Evolutionary conservation across 2,888 invertebrate species (phyloP), one percentile per base, ranked within the genome.

Genomic region (Lycocerus yunnanus): DNA sequence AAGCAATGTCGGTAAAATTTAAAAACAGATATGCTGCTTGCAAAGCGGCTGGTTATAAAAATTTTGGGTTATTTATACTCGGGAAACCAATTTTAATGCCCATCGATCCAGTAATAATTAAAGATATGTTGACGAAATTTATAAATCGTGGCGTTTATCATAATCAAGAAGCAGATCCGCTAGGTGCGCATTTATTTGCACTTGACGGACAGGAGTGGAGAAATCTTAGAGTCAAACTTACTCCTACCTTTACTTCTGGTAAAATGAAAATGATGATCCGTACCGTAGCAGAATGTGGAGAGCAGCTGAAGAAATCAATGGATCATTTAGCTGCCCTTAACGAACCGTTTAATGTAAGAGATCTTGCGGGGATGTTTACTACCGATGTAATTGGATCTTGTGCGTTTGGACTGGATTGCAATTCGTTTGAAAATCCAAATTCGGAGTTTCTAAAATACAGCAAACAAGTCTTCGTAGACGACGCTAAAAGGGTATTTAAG

Each of bases 181-280:
- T 91, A 18, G 88, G 90, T 0, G 89, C 87, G 0, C 89, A 90
- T 80, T 82, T 92, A 1, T 91, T 92, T 79, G 86, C 88, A 76
- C 80, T 89, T 58, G 86, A 86, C 60, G 90, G 89, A 0, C 84
- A 88, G 11, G 85, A 87, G 13, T 93, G 93, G 93, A 91, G 89
- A 80, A 87, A 86, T 16, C 82, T 92, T 18, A 87, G 93, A 9
- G 78, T 87, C 0, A 15, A 61, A 15, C 15, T 61, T 0, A 61
- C 15, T 0, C 61, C 61, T 1, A 43, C 67, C 1, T 74, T 70
- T 59, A 69, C 67, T 11, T 66, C 66, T 1, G 60, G 69, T 20
- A 69, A 69, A 58, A 83, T 88, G 14, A 81, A 85, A 4, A 88
- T 90, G 71, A 86, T 89, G n/a, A 84, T 87, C 18, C 43, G 83